Base-by-base conservation (phyloP, 2,797 vertebrate species). In the Catamblyrhynchus diadema region DNA sequence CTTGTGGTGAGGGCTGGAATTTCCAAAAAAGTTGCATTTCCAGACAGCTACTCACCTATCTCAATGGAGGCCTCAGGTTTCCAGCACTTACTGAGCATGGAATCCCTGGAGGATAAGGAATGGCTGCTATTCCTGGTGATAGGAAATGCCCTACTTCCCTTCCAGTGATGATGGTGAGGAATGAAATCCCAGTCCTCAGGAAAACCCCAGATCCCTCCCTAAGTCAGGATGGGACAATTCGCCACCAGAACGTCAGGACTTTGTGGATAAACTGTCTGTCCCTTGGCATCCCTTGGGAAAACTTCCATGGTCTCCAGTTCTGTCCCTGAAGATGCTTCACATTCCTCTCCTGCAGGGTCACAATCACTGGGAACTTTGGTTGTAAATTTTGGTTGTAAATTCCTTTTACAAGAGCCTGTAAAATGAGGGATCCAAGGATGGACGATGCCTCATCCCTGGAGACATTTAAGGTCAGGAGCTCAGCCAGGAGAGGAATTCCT, bases 21-120 rank as follows among this genome's bases (percentile, higher is more conserved):
- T 84, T 54, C 27, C 8, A 32, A 39, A 69, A 8, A 65, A 53
- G 3, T 28, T 81, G 9, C 3, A 8, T 66, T 84, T 88, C 28
- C 10, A 41, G 39, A 39, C 8, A 24, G 23, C 9, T 39, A 2
- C 10, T 71, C 42, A 17, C 9, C 12, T 4, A 7, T 12, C 14
- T 61, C 6, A 0, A 12, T 8, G 16, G n/a, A 23, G 22, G 16
- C 19, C 27, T 86, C 0, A 0, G 3, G 3, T 47, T 72, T 72
- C 22, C 20, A 24, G 42, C 35, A 5, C 4, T 35, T 33, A 21
- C 8, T 30, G 32, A 21, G 9, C 0, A 1, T 23, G 33, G 27
- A 21, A 61, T 57, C 12, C 14, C 24, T 72, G 33, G 23, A 37
- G 2, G 14, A n/a, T 4, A 12, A 73, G 54, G 45, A 78, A 35